A percentile compares a stretch with the other conserved stretches of the same genome.
Evolutionary conservation across 2,113 vertebrate genomes (phyloP).

Genomic region (Mirounga angustirostris): DNA sequence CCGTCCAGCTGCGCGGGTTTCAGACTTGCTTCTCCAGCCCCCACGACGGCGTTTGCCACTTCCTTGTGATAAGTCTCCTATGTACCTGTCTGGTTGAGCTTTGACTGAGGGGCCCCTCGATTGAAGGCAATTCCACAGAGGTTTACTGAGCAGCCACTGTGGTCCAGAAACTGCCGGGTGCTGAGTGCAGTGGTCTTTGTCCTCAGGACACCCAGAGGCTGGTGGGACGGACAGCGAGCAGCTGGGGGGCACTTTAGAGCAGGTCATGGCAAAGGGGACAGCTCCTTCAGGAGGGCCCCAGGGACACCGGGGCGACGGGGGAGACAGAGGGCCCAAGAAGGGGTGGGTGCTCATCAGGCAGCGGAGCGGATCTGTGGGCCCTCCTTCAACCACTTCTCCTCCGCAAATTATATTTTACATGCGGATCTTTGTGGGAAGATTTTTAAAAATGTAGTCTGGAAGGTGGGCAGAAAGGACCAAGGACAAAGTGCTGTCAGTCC

Average conservation of each 20-base stretch:
- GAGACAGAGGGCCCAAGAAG: neutral
- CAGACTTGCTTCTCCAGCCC: fast-evolving
- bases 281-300: too few relatives aligned
- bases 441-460: neutral
- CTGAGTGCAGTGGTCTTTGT: fast-evolving
- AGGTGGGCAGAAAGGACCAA: neutral
- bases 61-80: fast-evolving
- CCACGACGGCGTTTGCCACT: fast-evolving
- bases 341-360: neutral
- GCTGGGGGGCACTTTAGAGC: neutral
- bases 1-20: fast-evolving
- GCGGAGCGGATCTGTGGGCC: neutral
- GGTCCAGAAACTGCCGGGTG: too few relatives aligned
- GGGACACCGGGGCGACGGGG: neutral
- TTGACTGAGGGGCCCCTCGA: fast-evolving
- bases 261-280: neutral
- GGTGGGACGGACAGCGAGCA: neutral
- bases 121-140: fast-evolving
- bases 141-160: fast-evolving
- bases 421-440: fast-evolving
- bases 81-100: neutral
- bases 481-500: too few relatives aligned
- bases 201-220: neutral
- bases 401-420: fast-evolving
- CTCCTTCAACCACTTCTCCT: too few relatives aligned